Evolutionary conservation across 2,797 vertebrate species (phyloP).

Genomic region (Acrocephalus scirpaceus): DNA sequence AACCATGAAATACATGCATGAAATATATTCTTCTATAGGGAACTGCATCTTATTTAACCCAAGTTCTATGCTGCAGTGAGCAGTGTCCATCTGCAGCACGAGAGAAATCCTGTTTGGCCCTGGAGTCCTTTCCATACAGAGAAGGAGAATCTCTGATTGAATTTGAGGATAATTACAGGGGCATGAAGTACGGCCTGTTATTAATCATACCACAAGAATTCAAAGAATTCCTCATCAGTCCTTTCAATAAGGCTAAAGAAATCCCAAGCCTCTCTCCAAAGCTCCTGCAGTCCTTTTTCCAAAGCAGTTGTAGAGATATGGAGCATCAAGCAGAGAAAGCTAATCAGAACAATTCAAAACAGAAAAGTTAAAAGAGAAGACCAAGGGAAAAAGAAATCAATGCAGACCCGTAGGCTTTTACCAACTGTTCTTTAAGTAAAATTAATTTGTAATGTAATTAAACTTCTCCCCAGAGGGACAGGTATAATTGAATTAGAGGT

Average conservation of each 20-base stretch:
- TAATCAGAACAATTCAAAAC: slow-evolving; percentile 50
- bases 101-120: background rate
- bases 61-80: background rate
- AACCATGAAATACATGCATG: background rate
- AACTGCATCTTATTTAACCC: background rate
- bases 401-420: slow-evolving; percentile 41
- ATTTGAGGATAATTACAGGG: background rate
- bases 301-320: background rate
- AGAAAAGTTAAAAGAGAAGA: slow-evolving; percentile 43
- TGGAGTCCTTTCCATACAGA: background rate
- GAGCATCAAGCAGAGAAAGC: slow-evolving; percentile 22
- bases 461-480: slow-evolving; percentile 45
- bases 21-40: background rate
- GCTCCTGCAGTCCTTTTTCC: background rate
- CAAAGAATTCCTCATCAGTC: background rate
- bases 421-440: slow-evolving; percentile 43
- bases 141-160: background rate
- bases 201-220: background rate
- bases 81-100: background rate
- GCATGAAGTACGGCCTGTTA: background rate
- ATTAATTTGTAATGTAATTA: slow-evolving; percentile 69
- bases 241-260: background rate
- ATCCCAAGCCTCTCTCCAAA: background rate
- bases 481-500: slow-evolving; percentile 60
- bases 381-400: slow-evolving; percentile 36